phyloP scores from a whole-genome alignment of 2,113 vertebrate genomes.

The Formicarius rufipectus region DNA sequence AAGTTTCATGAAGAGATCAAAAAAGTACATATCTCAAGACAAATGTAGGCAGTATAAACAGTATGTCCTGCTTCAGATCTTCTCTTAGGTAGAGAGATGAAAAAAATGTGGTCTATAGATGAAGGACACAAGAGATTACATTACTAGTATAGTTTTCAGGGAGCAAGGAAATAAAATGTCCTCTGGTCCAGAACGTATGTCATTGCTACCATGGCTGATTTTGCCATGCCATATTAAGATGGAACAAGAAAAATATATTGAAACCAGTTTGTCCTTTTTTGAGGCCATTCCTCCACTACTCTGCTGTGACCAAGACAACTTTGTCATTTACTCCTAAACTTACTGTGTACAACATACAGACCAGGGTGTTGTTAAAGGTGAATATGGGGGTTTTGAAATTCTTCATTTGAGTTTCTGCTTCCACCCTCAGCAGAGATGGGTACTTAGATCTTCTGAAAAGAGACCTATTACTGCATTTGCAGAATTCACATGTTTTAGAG shows the following conservation, averaged over 20 bases:
- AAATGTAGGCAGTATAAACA: neutral
- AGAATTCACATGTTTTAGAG: neutral
- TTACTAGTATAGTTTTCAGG: neutral
- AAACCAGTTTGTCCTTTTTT: neutral
- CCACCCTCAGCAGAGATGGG: neutral
- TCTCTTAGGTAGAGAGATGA: neutral
- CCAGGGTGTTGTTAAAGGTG: neutral
- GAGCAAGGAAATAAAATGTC: neutral
- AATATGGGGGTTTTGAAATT: neutral
- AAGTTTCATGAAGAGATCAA: neutral
- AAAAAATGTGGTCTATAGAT: neutral
- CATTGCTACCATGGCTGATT: neutral
- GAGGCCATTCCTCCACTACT: neutral
- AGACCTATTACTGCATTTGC: neutral
- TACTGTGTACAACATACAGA: accelerated
- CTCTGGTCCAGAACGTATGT: neutral
- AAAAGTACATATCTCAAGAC: neutral
- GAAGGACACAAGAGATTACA: neutral
- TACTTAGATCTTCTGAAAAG: neutral
- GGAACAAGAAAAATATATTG: neutral
- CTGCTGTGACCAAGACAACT: neutral
- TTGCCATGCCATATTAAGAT: neutral
- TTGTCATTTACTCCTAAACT: neutral
- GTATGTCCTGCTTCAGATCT: neutral
- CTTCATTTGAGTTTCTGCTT: neutral